Evolutionary conservation across 2,797 vertebrate species (phyloP).

Genomic region (Dicrostonyx torquatus): DNA sequence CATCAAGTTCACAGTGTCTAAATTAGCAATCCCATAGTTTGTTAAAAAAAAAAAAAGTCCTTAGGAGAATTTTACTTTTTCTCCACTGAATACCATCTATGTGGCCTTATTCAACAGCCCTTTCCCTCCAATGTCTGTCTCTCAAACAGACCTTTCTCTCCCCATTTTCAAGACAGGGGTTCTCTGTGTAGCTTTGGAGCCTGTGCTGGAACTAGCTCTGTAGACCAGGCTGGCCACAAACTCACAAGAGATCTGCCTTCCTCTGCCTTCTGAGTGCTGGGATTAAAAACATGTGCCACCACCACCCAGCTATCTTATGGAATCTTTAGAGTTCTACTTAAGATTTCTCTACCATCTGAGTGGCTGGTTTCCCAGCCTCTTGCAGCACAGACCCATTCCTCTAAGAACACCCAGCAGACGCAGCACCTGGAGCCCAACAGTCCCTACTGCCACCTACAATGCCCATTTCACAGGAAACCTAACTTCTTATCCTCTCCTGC

Average conservation of each 20-base stretch:
- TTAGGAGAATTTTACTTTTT: slow-evolving; percentile 2
- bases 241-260: no score
- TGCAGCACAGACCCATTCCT: background rate
- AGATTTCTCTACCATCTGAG: background rate
- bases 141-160: slow-evolving; percentile 27
- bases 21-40: slow-evolving; percentile 1
- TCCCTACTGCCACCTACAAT: background rate
- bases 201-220: no score
- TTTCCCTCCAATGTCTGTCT: background rate
- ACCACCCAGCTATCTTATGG: no score
- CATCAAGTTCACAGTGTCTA: background rate
- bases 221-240: no score
- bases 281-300: no score
- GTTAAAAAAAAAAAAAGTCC: background rate
- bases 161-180: background rate
- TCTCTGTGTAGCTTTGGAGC: no score
- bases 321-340: background rate
- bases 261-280: no score
- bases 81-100: background rate
- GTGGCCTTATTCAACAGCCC: background rate
- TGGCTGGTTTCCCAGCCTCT: background rate
- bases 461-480: background rate
- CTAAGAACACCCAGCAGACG: slow-evolving; percentile 17
- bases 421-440: background rate
- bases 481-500: background rate